Percentiles rank a stretch among this genome's conserved stretches.
Evolutionary conservation across 1,140 invertebrate species (phyloP).

Genomic region (Hyposmocoma kahamanoa): DNA sequence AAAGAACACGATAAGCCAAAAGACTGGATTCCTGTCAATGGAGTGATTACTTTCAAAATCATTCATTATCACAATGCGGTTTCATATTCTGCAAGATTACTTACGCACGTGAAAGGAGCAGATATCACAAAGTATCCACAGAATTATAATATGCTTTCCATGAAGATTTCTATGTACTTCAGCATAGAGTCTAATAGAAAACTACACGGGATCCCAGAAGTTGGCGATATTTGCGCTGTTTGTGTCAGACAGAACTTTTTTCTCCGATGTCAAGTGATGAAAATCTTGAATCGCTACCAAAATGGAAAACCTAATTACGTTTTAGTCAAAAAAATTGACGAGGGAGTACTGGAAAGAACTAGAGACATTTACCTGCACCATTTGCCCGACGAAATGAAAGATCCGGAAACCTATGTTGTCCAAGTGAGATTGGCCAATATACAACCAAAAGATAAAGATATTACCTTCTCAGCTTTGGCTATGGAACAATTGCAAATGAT

Average conservation of each 20-base stretch:
- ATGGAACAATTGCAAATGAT: constrained; percentile 34
- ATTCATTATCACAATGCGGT: constrained; percentile 43
- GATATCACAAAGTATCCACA: constrained; percentile 30
- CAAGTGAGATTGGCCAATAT: constrained; percentile 51
- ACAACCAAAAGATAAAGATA: constrained; percentile 53
- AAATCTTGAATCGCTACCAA: constrained; percentile 33
- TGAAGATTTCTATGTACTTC: constrained; percentile 58
- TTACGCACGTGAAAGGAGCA: constrained; percentile 31
- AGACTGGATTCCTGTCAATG: constrained; percentile 52
- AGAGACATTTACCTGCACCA: constrained; percentile 45
- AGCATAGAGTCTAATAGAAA: constrained; percentile 44
- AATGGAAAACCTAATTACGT: constrained; percentile 43
- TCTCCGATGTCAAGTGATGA: constrained; percentile 53
- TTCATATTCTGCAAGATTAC: constrained; percentile 45
- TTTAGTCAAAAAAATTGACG: constrained; percentile 55
- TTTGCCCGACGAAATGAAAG: constrained; percentile 53
- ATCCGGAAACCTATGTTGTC: constrained; percentile 38
- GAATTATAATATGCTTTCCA: constrained; percentile 35
- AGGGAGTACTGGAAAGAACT: constrained; percentile 40
- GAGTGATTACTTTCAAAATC: constrained; percentile 54
- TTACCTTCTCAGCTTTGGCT: constrained; percentile 46
- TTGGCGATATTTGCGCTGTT: constrained; percentile 57
- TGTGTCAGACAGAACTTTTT: constrained; percentile 40
- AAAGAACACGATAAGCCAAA: constrained; percentile 39
- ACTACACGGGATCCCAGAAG: constrained; percentile 39